Conservation (phyloP, 2,888 invertebrate species). For the Cephonodes hylas region DNA sequence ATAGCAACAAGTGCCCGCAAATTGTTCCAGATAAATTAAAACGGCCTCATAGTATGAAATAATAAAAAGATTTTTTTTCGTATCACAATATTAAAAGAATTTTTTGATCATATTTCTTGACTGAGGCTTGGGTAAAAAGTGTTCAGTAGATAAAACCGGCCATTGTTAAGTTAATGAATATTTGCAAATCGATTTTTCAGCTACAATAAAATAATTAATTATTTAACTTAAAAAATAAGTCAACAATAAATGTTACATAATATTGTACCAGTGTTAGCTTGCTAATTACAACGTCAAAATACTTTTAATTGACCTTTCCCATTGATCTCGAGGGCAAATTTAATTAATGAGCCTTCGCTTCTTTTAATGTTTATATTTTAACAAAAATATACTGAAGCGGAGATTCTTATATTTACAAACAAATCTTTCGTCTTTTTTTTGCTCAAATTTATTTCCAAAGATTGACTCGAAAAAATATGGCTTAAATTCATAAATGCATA, state of each 20-base stretch:
- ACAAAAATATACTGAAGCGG: neutral
- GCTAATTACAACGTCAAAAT: neutral
- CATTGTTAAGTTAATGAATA: conserved; percentile 43
- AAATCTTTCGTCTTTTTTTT: no score
- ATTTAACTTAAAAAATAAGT: neutral
- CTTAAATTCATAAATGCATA: neutral
- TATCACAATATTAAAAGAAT: neutral
- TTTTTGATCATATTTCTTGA: neutral
- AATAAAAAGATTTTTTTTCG: conserved; percentile 24
- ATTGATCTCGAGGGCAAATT: neutral
- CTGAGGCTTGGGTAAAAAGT: conserved; percentile 30
- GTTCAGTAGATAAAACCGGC: conserved; percentile 40
- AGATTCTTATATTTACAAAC: neutral
- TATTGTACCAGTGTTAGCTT: no score
- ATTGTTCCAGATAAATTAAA: conserved; percentile 18
- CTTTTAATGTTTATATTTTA: neutral
- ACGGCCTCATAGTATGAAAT: conserved; percentile 20
- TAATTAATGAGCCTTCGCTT: neutral
- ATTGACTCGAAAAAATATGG: neutral
- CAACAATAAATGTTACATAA: no score
- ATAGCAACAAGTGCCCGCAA: conserved; percentile 63
- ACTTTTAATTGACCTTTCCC: neutral
- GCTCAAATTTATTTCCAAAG: no score
- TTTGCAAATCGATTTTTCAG: conserved; percentile 43
- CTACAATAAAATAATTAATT: conserved; percentile 34